Evolutionary conservation across 2,888 invertebrate genomes (phyloP).

Genomic region (Athalia circularis): DNA sequence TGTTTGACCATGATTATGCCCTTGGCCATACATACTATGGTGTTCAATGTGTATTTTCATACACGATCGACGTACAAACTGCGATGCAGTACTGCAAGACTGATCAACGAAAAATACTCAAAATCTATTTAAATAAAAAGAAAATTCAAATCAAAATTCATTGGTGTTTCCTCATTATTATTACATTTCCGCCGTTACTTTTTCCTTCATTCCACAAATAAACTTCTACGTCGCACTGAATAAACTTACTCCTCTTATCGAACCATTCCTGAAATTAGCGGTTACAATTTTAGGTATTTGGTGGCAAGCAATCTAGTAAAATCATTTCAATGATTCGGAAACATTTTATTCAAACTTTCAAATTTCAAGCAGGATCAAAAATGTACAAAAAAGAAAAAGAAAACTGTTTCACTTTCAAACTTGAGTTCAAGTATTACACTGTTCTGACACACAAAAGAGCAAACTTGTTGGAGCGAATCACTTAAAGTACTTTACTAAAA

Average conservation of each 20-base stretch:
- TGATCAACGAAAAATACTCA: conserved; percentile 52
- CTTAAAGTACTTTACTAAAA: not conserved
- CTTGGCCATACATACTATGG: not conserved
- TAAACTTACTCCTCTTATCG: too few species aligned
- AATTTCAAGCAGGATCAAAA: conserved; percentile 38
- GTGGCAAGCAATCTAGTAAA: too few species aligned
- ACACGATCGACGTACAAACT: conserved; percentile 54
- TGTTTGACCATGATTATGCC: conserved; percentile 30
- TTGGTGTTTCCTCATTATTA: not conserved
- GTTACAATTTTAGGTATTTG: too few species aligned
- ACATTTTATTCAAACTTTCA: conserved; percentile 25
- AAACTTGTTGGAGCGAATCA: not conserved
- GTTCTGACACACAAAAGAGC: not conserved
- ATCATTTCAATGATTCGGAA: not conserved
- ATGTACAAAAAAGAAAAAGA: conserved; percentile 21
- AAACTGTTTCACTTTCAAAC: conserved; percentile 3
- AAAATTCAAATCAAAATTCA: conserved; percentile 51
- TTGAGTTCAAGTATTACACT: not conserved
- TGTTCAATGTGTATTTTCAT: conserved; percentile 49
- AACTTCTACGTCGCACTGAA: too few species aligned
- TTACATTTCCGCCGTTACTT: too few species aligned
- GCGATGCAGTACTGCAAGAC: conserved; percentile 57
- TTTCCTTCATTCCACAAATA: too few species aligned
- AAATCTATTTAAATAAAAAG: conserved; percentile 56
- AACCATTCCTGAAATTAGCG: too few species aligned